A percentile compares a stretch with the other conserved stretches of the same genome.
Evolutionary conservation across 2,797 vertebrate species (phyloP).

Genomic region (Argya squamiceps): DNA sequence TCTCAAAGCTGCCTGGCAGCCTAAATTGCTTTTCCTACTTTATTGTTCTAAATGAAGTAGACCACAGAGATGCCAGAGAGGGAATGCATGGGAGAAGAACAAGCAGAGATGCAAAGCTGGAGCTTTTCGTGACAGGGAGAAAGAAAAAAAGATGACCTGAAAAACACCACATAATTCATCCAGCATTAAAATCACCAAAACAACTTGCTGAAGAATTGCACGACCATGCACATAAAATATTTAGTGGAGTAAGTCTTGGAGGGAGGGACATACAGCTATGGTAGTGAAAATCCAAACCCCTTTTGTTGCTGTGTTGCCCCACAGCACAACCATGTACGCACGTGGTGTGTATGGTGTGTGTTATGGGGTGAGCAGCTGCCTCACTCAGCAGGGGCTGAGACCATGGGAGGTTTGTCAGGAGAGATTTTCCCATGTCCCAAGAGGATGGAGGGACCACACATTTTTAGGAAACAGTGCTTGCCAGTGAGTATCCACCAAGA

Average conservation of each 20-base stretch:
- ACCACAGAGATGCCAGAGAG: not conserved
- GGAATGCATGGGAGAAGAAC: not conserved
- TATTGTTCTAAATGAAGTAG: not conserved
- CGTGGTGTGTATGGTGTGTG: rapidly evolving
- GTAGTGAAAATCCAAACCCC: not conserved
- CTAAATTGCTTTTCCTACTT: not conserved
- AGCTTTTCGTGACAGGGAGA: not conserved
- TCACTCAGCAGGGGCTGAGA: not conserved
- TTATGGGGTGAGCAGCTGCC: not conserved
- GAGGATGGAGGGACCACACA: not conserved
- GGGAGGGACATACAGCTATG: not conserved
- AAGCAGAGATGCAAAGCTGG: not conserved
- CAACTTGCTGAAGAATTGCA: not conserved
- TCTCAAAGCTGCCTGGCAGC: not conserved
- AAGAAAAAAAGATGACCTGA: not conserved
- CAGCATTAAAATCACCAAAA: not conserved
- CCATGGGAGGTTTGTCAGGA: not conserved
- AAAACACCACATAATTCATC: not conserved
- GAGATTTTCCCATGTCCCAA: not conserved
- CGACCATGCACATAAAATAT: not conserved
- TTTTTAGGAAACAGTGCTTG: not conserved
- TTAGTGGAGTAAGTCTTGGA: not conserved
- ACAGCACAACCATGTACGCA: rapidly evolving
- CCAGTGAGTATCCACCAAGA: not conserved
- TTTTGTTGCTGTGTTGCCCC: not conserved